Conservation (phyloP, 1,140 invertebrate genomes). For the Papilio helenus region DNA sequence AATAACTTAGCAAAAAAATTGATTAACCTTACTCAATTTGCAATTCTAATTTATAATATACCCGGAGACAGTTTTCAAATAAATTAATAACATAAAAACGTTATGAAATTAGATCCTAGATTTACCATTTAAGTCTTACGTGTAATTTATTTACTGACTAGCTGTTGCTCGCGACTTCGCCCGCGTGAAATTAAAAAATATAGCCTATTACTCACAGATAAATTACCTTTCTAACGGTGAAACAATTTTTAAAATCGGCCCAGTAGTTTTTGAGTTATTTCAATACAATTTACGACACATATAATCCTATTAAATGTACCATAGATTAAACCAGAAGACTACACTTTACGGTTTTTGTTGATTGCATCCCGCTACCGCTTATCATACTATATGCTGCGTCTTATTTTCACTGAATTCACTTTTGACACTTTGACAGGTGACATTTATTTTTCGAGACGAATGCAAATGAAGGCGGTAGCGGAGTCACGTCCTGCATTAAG, state of each 20-base stretch:
- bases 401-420: conserved; percentile 42
- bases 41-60: neutral
- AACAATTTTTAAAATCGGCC: no score
- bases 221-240: no score
- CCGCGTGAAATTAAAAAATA: no score
- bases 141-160: no score
- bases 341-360: neutral
- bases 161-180: no score
- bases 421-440: conserved; percentile 55
- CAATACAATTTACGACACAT: neutral
- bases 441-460: conserved; percentile 58
- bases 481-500: conserved; percentile 65
- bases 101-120: neutral
- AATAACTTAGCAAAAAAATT: neutral
- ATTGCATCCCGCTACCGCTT: neutral
- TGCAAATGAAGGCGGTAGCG: conserved; percentile 53
- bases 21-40: neutral
- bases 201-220: no score
- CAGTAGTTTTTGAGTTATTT: no score
- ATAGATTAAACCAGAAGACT: neutral
- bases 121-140: neutral
- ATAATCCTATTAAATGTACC: neutral
- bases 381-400: neutral
- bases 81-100: neutral
- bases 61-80: neutral